Base-by-base conservation (phyloP, 2,888 invertebrate species). In the Pristionchus mayeri region DNA sequence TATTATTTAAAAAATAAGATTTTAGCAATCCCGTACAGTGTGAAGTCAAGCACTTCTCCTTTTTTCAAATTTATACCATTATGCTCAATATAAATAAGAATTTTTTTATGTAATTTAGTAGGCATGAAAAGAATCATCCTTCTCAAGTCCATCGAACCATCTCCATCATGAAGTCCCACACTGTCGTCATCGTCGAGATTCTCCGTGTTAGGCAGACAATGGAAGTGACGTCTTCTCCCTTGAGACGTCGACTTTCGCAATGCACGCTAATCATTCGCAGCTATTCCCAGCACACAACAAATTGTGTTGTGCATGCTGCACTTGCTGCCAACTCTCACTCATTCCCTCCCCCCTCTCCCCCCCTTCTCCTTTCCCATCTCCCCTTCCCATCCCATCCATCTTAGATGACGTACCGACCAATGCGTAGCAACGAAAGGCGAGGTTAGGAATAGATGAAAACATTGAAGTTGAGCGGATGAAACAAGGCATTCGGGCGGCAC, bases 401-500 rank as follows among this genome's bases (percentile, higher is more conserved):
- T 71, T 71, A 71, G 71, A 71, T 71, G 71, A 71, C 71, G 71
- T 30, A 7, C 71, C 40, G 16, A 18, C 18, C 13, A 18, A 3
- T 11, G 67, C 67, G n/a, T 71, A 40, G 71, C 71, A 71, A 71
- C 71, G 54, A 54, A n/a, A 54, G 21, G 54, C 9, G 54, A 54
- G 44, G 13, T 9, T 6, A 44, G 13, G 44, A 44, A 44, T 6
- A 6, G 44, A 44, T 27, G 71, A 71, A 40, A 71, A 71, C n/a
- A 44, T 21, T n/a, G 71, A n/a, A 71, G 40, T 71, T 18, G 67
- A 44, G 40, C 27, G 13, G 71, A 71, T 54, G 71, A 44, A 24
- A 44, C 7, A 24, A 63, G 63, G 71, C 21, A 71, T 40, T 71
- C 71, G 24, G 21, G n/a, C 71, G 71, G 13, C 2, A 40, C 40